Evolutionary conservation across 1,140 invertebrate species (phyloP), one percentile per base, ranked within the genome.

Genomic region (Asbolus verrucosus): DNA sequence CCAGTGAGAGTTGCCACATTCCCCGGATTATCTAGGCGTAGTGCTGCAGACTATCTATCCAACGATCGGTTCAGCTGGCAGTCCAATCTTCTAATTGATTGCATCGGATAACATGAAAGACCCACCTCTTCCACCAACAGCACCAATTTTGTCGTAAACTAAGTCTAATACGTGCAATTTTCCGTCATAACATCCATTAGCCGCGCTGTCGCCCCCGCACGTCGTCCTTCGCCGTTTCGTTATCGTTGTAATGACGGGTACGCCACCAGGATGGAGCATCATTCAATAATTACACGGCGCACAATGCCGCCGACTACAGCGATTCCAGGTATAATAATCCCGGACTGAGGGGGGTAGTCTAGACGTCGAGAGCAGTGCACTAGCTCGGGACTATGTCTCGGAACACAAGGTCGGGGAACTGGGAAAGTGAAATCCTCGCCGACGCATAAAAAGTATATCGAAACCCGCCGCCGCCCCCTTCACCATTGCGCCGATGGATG

Each of bases 351-450:
- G 59, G 59, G 61, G 61, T 39, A n/a, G 61, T 63, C 61, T 63
- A 63, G 61, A 63, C 61, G 36, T 8, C 61, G 61, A 14, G 33
- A 41, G 61, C 21, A 27, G 33, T 63, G 61, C 61, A 63, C 61
- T 63, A 39, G n/a, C n/a, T 14, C 36, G 39, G 61, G 61, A 43
- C 39, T 43, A 16, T 43, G 39, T 43, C 39, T 43, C 39, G 39
- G 39, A 14, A 54, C 46, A 14, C 46, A 73, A 74, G 74, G 72
- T 75, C 74, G 74, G 63, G 68, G 74, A 75, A 75, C 74, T 72
- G 74, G 67, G 72, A 75, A 75, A 75, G 74, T 75, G 74, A 75
- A 75, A 75, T 69, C 46, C 50, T 41, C 46, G 46, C 46, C 72
- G 74, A 75, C 74, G 74, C 70, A 68, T 65, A 73, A 73, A 73